A percentile compares a stretch with the other conserved stretches of the same genome.
Evolutionary conservation across 2,113 vertebrate species (phyloP).

Genomic region (Apodemus sylvaticus): DNA sequence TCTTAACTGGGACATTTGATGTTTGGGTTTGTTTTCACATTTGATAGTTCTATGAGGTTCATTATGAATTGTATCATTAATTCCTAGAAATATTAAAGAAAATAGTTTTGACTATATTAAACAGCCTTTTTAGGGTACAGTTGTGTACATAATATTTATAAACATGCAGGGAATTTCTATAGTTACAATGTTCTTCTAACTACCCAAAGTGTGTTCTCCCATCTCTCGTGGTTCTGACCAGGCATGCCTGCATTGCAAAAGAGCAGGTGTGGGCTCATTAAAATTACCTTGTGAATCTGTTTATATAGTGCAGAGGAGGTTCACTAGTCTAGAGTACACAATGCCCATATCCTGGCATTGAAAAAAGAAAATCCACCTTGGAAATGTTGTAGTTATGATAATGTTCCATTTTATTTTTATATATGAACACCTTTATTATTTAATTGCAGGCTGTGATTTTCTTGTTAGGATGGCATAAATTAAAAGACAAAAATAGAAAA

Average conservation of each 20-base stretch:
- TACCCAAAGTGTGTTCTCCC: neutral
- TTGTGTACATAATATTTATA: neutral
- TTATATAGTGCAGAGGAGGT: neutral
- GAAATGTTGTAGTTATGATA: conserved; percentile 11
- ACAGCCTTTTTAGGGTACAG: neutral
- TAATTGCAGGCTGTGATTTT: neutral
- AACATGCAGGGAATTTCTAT: neutral
- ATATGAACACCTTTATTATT: neutral
- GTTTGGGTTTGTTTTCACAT: neutral
- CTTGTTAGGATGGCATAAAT: neutral
- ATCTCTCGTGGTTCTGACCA: neutral
- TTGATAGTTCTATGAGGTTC: neutral
- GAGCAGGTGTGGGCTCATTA: neutral
- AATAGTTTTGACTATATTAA: neutral
- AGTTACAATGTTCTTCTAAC: conserved; percentile 22
- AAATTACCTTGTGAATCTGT: neutral
- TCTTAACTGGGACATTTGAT: conserved; percentile 9
- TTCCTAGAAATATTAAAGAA: neutral
- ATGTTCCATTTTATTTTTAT: neutral
- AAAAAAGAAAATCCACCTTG: neutral
- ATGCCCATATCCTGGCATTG: neutral
- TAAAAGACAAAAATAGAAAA: conserved; percentile 27
- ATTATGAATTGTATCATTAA: neutral
- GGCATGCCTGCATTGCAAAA: neutral
- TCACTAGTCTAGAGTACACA: neutral